Base-by-base conservation (phyloP, 2,113 vertebrate species). In the Elephas maximus region DNA sequence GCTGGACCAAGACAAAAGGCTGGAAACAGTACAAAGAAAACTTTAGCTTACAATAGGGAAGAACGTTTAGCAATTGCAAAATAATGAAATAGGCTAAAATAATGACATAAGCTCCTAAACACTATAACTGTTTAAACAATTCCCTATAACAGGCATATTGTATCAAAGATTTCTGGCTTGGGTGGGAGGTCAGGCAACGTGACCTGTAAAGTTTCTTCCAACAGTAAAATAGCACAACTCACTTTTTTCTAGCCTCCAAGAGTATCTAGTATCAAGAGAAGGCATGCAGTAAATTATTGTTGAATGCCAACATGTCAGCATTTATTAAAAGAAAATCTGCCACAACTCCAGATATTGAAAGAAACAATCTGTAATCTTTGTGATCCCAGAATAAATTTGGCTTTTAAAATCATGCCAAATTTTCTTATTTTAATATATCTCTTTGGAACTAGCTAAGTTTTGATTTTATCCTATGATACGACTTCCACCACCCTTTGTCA, bases 331-430 rank as follows among this genome's bases (percentile, higher is more conserved):
- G 33, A 48, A 95, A 48, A 30, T 79, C 3, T 90, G n/a, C 48
- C 86, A 30, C 14, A 95, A 63, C 15, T 76, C 6, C 23, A 91
- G 51, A n/a, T 69, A 82, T 74, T 86, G 8, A 67, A 71, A 78
- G 41, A 69, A 96, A 84, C 2, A 41, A 21, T 79, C 91, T 93
- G 21, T n/a, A 77, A 37, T 96, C 33, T 77, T 60, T 89, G 20
- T 67, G 57, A 87, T 71, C 37, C 28, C 77, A 91, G 9, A 92
- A 91, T 23, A 90, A 88, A 96, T 91, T 85, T 88, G 71, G 18
- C 23, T 48, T 91, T 90, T 89, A 65, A 83, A 95, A 88, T 60
- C 4, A 62, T 51, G 37, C 18, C 37, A 57, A 5, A 1, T 2
- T 88, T 77, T 90, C 69, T 88, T 89, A 4, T 63, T 85, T 95